phyloP scores from a whole-genome alignment of 2,113 vertebrate genomes.

The Hyaena hyaena region DNA sequence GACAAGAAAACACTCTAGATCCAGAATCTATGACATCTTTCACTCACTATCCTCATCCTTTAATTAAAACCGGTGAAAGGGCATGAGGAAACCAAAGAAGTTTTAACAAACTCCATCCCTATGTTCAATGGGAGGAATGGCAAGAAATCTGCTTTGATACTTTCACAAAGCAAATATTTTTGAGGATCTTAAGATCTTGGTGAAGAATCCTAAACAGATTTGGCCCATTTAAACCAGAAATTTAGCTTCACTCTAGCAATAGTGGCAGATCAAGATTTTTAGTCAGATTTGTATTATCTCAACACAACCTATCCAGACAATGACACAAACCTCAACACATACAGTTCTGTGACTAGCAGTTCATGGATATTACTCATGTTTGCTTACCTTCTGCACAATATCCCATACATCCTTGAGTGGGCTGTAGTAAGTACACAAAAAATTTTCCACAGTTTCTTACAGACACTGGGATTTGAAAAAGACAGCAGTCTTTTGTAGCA shows the following conservation, averaged over 20 bases:
- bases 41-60: background rate
- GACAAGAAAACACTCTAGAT: too few relatives aligned
- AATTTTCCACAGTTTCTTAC: conserved; percentile 94
- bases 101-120: background rate
- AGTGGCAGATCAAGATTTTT: background rate
- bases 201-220: conserved; percentile 10
- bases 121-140: background rate
- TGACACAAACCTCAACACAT: background rate
- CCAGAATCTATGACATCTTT: background rate
- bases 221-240: background rate
- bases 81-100: background rate
- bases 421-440: conserved; percentile 94
- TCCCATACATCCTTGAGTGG: conserved; percentile 95
- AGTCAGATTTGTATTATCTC: background rate
- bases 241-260: background rate
- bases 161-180: background rate
- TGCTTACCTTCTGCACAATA: conserved; percentile 94
- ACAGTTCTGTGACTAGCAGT: background rate
- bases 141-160: background rate
- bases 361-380: background rate
- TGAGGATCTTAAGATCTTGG: background rate
- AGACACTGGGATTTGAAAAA: conserved; percentile 93
- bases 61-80: background rate
- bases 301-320: background rate
- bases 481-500: conserved; percentile 90